A percentile compares a stretch with the other conserved stretches of the same genome.
These are phyloP conservation scores for Onychostoma macrolepis DNA, from an alignment of 2,113 vertebrate genomes.

Conservation along the genomic window DNA sequence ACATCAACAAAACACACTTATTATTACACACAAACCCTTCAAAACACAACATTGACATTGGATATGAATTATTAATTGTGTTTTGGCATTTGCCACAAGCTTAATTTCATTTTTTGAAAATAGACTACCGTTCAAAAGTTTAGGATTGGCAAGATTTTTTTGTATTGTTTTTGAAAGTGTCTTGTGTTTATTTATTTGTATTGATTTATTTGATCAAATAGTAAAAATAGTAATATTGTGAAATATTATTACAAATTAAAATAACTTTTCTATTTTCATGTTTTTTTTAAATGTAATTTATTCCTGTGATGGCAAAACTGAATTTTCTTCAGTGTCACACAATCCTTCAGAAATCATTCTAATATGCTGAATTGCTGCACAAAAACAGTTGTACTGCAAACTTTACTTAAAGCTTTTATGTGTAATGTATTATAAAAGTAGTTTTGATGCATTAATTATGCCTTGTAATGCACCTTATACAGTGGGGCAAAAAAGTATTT, in stretches of 20 bases:
- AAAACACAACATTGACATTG: not conserved
- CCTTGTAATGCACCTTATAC: too few relatives aligned
- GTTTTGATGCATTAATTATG: too few relatives aligned
- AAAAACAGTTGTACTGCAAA: too few relatives aligned
- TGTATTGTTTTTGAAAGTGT: not conserved
- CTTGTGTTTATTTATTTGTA: too few relatives aligned
- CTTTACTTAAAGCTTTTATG: too few relatives aligned
- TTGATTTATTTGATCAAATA: not conserved
- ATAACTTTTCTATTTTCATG: not conserved
- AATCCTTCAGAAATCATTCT: not conserved
- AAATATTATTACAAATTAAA: not conserved
- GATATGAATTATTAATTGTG: not conserved
- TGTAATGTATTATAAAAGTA: too few relatives aligned
- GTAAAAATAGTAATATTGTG: not conserved
- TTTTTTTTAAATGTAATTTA: not conserved
- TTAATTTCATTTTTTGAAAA: not conserved
- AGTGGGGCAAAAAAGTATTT: too few relatives aligned
- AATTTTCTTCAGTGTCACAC: not conserved
- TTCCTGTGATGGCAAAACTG: not conserved
- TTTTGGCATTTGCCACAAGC: not conserved
- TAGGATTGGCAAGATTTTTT: not conserved
- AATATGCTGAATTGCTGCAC: not conserved
- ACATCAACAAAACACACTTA: slow-evolving; percentile 32
- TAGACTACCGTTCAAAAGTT: not conserved
- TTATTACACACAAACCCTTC: not conserved